Percentiles rank a stretch among this genome's conserved stretches.
phyloP scores from a whole-genome alignment of 1,140 invertebrate species.

The Calliopsis andreniformis region DNA sequence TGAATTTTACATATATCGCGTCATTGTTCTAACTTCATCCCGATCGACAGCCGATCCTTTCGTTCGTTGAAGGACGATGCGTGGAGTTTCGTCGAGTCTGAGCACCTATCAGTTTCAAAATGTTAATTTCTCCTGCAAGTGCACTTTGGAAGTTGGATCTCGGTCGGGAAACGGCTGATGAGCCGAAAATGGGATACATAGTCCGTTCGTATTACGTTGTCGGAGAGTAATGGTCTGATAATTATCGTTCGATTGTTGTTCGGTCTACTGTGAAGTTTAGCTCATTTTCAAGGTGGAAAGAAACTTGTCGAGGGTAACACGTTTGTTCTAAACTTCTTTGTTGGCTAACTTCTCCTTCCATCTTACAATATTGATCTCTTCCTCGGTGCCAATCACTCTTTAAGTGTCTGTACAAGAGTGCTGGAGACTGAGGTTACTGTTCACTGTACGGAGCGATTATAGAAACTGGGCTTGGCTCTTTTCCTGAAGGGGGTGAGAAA shows the following conservation, averaged over 20 bases:
- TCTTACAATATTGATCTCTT: neutral
- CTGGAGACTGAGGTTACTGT: no score
- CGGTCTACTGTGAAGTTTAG: neutral
- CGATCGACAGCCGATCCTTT: neutral
- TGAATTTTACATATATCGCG: conserved; percentile 74
- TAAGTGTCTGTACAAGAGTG: no score
- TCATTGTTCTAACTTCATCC: conserved; percentile 38
- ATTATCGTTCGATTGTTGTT: no score
- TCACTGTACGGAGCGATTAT: no score
- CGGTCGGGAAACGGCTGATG: neutral
- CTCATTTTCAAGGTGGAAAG: neutral
- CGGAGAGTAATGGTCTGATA: no score
- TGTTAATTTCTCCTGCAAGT: neutral
- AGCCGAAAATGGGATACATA: neutral
- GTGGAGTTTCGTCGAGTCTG: neutral
- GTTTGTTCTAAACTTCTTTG: neutral
- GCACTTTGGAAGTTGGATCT: neutral
- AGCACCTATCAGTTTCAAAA: no score
- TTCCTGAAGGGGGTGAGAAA: no score
- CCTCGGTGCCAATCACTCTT: no score
- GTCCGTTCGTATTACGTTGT: no score
- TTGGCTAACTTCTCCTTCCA: neutral
- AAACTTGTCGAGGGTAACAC: neutral
- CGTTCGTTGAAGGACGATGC: neutral
- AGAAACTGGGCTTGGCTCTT: no score